Evolutionary conservation across 1,140 invertebrate genomes (phyloP).

Genomic region (Saxidomus purpurata): DNA sequence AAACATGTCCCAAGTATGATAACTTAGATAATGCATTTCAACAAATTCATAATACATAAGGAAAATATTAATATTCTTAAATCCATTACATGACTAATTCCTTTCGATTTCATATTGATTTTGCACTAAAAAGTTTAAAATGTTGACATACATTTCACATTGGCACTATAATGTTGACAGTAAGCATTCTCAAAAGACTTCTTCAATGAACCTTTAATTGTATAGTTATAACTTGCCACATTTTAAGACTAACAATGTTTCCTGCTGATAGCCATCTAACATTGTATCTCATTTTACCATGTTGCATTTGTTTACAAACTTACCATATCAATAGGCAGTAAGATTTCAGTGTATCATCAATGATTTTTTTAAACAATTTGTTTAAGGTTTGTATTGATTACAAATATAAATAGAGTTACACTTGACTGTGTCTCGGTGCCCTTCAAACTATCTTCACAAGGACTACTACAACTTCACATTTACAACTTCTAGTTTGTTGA

Average conservation of each 20-base stretch:
- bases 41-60: too few species aligned
- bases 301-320: neutral
- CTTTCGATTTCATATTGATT: too few species aligned
- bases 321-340: neutral
- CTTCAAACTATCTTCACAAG: neutral
- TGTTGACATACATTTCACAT: neutral
- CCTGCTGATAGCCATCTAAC: neutral
- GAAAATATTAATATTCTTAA: too few species aligned
- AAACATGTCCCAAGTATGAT: too few species aligned
- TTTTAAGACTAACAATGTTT: neutral
- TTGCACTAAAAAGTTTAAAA: neutral
- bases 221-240: neutral
- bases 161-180: neutral
- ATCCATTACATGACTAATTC: too few species aligned
- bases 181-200: conserved; percentile 13
- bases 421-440: neutral
- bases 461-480: neutral
- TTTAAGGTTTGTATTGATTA: neutral
- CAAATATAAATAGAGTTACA: neutral
- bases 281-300: neutral
- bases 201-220: conserved; percentile 11
- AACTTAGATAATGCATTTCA: neutral
- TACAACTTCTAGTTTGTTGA: too few species aligned
- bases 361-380: neutral
- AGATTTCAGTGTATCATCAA: neutral